Base-by-base conservation (phyloP, 2,797 vertebrate genomes). In the Prunella strophiata region DNA sequence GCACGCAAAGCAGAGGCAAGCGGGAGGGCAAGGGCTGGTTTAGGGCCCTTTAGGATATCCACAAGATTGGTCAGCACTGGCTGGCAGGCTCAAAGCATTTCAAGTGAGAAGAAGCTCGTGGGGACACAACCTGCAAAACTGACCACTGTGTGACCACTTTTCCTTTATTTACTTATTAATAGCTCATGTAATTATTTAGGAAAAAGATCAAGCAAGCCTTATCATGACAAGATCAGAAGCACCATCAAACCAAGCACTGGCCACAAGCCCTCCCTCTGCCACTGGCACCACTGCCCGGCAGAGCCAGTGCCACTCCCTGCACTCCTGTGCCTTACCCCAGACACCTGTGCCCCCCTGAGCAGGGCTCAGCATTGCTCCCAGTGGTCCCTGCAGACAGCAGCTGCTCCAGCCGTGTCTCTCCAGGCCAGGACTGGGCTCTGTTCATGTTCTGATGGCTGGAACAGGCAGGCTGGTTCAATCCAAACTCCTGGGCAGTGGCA, bases 401-500 rank as follows among this genome's bases (percentile, higher is more conserved):
- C 47, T 2, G 4, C 55, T 55, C 32, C 50, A 47, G 54, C 30
- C 11, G 0, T 27, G 38, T 13, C 16, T 27, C 55, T 42, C 23
- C 43, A 25, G 67, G 58, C 43, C 36, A 22, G 42, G 29, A 27
- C 8, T 5, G 2, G 79, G 50, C 43, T 63, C 74, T 78, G 78
- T 36, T 48, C 72, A 58, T 0, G 0, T 8, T 5, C 50, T 0
- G 0, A 23, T 1, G 11, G 40, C 32, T 25, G n/a, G n/a, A 42
- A 52, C 2, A 0, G 40, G 48, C n/a, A 50, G 20, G 21, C 1
- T 43, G 40, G 30, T 16, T 84, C 70, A 40, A 67, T 42, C 61
- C 1, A 2, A 11, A 27, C 45, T 76, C 62, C 43, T 19, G 23
- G 40, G 81, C 70, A 67, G 54, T 2, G 1, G 71, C 6, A 2